phyloP scores from a whole-genome alignment of 64 coral and sea anemone species.

The Montipora sp. region DNA sequence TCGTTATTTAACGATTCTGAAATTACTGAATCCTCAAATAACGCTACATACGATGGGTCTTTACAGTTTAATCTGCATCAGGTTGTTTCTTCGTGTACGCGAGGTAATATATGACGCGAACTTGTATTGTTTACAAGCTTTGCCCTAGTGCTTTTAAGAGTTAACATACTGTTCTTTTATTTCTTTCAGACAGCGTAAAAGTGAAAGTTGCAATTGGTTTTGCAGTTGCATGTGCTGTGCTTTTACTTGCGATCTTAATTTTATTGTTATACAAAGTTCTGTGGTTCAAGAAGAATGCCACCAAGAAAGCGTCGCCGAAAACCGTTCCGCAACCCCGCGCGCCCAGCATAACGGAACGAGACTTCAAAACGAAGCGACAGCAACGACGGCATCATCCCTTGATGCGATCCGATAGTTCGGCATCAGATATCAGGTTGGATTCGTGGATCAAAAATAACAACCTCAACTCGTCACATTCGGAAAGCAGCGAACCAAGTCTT shows the following conservation, averaged over 20 bases:
- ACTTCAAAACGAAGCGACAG: constrained; percentile 27
- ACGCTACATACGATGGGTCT: background rate
- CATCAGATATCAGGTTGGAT: constrained; percentile 37
- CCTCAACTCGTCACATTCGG: constrained; percentile 49
- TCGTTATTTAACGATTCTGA: background rate
- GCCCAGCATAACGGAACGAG: constrained; percentile 27
- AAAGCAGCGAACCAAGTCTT: constrained; percentile 42
- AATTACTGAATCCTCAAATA: background rate
- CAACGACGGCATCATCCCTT: constrained; percentile 72
- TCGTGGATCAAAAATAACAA: constrained; percentile 29
- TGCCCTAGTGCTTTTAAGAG: background rate
- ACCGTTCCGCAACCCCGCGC: background rate
- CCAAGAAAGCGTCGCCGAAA: background rate
- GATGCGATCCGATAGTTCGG: constrained; percentile 87
- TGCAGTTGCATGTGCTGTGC: constrained; percentile 70
- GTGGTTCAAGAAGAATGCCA: constrained; percentile 39
- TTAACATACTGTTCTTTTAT: background rate
- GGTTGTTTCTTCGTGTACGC: background rate
- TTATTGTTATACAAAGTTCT: constrained; percentile 82
- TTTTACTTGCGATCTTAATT: constrained; percentile 68
- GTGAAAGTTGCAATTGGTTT: constrained; percentile 82
- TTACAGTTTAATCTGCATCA: background rate
- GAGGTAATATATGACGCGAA: background rate
- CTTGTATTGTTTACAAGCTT: background rate
- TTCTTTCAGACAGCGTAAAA: constrained; percentile 76